Conservation (phyloP, 2,797 vertebrate species). For the Hirundo rustica region DNA sequence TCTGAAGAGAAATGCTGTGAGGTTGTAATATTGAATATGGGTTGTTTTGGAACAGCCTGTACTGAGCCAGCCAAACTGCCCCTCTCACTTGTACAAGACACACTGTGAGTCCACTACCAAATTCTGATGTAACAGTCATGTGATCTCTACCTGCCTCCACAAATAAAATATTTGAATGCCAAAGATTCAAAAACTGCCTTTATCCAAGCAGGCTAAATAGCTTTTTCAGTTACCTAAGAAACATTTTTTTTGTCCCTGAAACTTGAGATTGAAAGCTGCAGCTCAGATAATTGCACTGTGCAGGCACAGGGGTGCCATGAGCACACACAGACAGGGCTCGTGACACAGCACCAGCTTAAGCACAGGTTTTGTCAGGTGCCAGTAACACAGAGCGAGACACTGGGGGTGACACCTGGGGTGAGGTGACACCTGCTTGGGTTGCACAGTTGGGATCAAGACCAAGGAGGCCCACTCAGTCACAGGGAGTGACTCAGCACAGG, state of each 20-base stretch:
- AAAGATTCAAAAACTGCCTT: background rate
- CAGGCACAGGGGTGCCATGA: background rate
- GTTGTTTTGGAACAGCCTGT: background rate
- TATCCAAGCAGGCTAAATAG: background rate
- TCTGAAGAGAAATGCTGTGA: background rate
- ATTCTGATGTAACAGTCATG: background rate
- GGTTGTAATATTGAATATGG: background rate
- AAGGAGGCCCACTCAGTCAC: accelerated
- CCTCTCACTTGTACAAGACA: background rate
- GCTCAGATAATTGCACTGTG: background rate
- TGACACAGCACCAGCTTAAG: background rate
- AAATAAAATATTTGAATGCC: background rate
- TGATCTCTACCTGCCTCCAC: background rate
- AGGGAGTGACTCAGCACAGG: background rate
- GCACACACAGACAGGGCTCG: too few relatives aligned
- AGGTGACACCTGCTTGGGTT: background rate
- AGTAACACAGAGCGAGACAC: background rate
- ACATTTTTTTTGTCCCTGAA: background rate
- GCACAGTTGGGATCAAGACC: background rate
- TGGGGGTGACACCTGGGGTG: accelerated
- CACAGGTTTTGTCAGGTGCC: background rate
- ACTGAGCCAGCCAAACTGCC: background rate
- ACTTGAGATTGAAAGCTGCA: background rate
- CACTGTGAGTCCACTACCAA: accelerated
- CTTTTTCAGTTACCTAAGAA: background rate